Conservation (phyloP, 2,113 vertebrate species). For the Lagenorhynchus albirostris region DNA sequence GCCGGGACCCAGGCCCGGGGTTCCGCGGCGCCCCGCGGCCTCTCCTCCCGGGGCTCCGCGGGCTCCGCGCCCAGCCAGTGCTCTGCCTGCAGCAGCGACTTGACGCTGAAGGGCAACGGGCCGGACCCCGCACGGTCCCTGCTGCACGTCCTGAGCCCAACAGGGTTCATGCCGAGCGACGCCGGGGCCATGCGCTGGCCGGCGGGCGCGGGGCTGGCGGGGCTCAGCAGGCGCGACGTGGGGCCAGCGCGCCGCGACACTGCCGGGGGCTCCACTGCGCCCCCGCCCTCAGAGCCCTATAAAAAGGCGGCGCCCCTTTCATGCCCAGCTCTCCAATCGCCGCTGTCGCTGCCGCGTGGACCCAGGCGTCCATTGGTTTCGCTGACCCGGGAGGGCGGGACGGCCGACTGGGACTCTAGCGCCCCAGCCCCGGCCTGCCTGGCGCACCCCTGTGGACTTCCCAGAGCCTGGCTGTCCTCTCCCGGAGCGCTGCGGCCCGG, state of each 20-base stretch:
- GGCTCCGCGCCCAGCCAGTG: conserved; percentile 24
- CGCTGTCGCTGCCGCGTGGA: neutral
- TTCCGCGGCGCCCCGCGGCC: conserved; percentile 47
- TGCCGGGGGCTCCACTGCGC: accelerated
- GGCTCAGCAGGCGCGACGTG: neutral
- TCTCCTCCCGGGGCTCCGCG: neutral
- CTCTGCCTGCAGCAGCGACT: conserved; percentile 85
- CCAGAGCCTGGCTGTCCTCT: accelerated
- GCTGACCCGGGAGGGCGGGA: neutral
- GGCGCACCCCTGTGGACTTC: neutral
- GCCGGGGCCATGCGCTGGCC: conserved; percentile 86
- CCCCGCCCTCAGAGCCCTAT: neutral
- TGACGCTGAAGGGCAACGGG: conserved; percentile 86
- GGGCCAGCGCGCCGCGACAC: accelerated
- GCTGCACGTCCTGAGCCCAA: conserved; percentile 80
- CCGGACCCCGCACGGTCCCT: conserved; percentile 50
- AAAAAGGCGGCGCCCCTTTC: conserved; percentile 26
- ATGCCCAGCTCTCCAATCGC: conserved; percentile 29
- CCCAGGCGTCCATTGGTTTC: neutral
- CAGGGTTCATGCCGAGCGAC: conserved; percentile 84
- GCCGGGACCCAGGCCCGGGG: neutral
- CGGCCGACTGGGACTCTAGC: neutral
- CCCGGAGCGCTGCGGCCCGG: accelerated
- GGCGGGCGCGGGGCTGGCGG: neutral
- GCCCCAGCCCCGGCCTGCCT: accelerated